A percentile compares a stretch with the other conserved stretches of the same genome.
These are phyloP conservation scores for Protaetia brevitarsis DNA, from an alignment of 1,140 invertebrate species.

Conservation along the genomic window DNA sequence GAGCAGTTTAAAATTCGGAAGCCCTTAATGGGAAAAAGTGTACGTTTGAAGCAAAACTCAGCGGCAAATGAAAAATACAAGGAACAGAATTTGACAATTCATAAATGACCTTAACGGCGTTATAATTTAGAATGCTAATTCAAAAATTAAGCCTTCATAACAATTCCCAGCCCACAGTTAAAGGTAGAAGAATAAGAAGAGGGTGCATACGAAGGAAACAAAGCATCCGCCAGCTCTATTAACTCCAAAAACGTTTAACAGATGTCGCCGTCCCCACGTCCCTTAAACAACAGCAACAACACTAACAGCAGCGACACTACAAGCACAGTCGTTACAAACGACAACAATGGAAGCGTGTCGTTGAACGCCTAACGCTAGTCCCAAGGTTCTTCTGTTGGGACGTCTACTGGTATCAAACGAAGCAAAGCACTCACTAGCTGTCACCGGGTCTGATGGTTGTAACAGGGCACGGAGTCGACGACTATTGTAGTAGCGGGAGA, in stretches of 20 bases:
- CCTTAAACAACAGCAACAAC: neutral
- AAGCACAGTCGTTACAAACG: no score
- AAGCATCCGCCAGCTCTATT: neutral
- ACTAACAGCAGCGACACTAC: neutral
- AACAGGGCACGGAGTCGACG: neutral
- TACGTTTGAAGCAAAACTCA: no score
- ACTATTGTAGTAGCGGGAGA: neutral
- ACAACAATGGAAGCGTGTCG: conserved; percentile 1
- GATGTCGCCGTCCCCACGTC: neutral
- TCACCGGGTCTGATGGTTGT: neutral
- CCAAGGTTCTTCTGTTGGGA: neutral
- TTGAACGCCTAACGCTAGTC: neutral
- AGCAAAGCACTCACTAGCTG: neutral
- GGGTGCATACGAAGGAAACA: no score
- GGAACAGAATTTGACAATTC: no score
- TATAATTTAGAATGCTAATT: no score
- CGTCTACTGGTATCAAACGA: neutral
- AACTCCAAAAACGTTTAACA: conserved; percentile 1
- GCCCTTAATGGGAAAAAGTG: no score
- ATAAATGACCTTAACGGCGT: no score
- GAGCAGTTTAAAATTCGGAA: no score
- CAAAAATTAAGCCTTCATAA: no score
- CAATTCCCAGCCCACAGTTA: no score
- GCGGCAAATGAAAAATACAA: no score
- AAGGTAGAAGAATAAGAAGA: no score